These are phyloP conservation scores for Glyphotaelius pellucidus DNA, from an alignment of 2,888 invertebrate genomes.

Conservation along the genomic window DNA sequence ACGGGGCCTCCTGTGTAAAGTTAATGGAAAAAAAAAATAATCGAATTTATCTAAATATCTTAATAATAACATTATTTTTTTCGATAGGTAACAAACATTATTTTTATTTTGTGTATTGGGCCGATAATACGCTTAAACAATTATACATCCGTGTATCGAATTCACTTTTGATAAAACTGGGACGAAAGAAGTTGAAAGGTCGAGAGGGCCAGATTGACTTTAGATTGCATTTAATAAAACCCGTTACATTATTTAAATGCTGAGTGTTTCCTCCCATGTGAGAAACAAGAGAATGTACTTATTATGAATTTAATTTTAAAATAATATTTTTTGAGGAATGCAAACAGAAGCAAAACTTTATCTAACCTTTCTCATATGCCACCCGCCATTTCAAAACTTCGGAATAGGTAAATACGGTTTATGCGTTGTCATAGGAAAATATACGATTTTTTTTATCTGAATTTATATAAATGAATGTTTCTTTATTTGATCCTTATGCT, in stretches of 20 bases:
- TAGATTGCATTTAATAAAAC: background rate
- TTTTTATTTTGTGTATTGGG: no score
- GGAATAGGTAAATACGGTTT: no score
- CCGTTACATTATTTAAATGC: background rate
- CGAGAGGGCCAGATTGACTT: background rate
- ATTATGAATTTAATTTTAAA: background rate
- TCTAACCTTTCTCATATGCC: background rate
- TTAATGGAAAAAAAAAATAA: no score
- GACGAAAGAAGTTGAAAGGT: background rate
- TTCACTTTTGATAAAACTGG: background rate
- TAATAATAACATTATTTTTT: no score
- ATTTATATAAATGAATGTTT: no score
- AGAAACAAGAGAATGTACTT: background rate
- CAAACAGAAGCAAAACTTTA: background rate
- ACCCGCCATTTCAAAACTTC: background rate
- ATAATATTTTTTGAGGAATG: background rate
- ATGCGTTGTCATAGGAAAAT: no score
- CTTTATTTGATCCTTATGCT: no score
- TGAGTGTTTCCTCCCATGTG: background rate
- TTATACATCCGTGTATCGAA: background rate
- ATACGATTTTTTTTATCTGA: no score
- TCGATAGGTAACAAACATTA: no score
- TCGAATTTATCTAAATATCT: no score
- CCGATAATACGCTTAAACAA: no score
- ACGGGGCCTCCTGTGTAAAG: no score